A percentile compares a stretch with the other conserved stretches of the same genome.
Evolutionary conservation across 2,888 invertebrate genomes (phyloP).

Genomic region (Gastracanthus pulcherrimus): DNA sequence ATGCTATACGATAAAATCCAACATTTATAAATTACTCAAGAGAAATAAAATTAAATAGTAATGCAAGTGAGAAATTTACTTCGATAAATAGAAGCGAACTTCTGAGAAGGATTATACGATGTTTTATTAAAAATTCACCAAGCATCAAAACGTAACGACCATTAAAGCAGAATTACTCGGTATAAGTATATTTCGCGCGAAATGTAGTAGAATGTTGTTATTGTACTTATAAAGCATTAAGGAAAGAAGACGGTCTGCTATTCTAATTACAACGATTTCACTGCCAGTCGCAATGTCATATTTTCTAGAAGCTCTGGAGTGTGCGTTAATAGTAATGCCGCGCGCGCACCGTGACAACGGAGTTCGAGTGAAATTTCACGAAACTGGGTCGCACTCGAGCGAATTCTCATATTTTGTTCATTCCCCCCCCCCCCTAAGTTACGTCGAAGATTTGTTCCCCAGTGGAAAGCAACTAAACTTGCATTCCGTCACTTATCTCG

Average conservation of each 20-base stretch:
- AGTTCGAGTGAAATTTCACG: not conserved
- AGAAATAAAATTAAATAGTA: no score
- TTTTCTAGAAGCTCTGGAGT: not conserved
- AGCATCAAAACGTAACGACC: not conserved
- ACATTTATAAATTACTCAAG: no score
- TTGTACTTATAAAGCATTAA: not conserved
- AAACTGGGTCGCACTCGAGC: conserved; percentile 19
- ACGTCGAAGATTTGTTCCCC: not conserved
- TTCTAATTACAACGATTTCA: not conserved
- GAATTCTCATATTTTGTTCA: conserved; percentile 38
- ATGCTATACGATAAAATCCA: no score
- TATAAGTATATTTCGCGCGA: no score
- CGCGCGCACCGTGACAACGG: not conserved
- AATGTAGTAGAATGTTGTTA: not conserved
- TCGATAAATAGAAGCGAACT: no score
- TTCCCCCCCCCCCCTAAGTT: conserved; percentile 10
- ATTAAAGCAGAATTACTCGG: not conserved
- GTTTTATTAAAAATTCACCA: not conserved
- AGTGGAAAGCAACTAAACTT: conserved; percentile 1
- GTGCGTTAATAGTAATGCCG: conserved; percentile 6
- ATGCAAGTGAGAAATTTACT: no score
- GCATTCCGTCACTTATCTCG: not conserved
- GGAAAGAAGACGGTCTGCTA: not conserved
- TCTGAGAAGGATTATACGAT: no score
- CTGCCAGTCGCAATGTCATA: not conserved